A percentile compares a stretch with the other conserved stretches of the same genome.
Evolutionary conservation across 1,140 invertebrate species (phyloP).

Genomic region (Pantala flavescens): DNA sequence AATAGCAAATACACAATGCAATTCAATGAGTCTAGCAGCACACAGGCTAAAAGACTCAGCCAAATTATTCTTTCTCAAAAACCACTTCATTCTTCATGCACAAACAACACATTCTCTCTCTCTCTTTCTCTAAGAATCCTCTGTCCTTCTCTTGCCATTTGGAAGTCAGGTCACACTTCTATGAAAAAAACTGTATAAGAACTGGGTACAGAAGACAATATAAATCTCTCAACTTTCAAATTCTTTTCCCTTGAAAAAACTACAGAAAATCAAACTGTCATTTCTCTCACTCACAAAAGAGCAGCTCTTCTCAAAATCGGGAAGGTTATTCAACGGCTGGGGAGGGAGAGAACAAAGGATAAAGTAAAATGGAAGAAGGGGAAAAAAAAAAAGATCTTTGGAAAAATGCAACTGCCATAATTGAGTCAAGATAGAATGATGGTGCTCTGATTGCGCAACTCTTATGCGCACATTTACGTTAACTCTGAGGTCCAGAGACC

Average conservation of each 20-base stretch:
- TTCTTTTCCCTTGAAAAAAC: background rate
- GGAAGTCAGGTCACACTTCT: constrained; percentile 8
- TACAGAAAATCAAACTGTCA: background rate
- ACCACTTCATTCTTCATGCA: constrained; percentile 5
- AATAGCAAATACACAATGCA: background rate
- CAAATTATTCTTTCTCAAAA: background rate
- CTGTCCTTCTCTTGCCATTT: background rate
- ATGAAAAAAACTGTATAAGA: background rate
- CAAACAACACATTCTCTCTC: background rate
- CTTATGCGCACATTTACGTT: no score
- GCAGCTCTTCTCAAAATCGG: background rate
- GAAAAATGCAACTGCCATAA: constrained; percentile 1
- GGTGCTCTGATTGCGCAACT: no score
- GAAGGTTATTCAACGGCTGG: background rate
- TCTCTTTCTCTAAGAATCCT: background rate
- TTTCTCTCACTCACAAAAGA: background rate
- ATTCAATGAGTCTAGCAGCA: background rate
- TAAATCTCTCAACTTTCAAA: background rate
- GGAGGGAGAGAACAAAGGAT: background rate
- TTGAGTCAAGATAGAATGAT: background rate
- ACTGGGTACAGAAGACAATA: background rate
- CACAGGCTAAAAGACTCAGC: background rate
- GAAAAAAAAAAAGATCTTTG: background rate
- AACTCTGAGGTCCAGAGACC: background rate
- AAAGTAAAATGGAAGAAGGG: background rate